Conservation (phyloP, 2,113 vertebrate genomes). For the Ciconia maguari region DNA sequence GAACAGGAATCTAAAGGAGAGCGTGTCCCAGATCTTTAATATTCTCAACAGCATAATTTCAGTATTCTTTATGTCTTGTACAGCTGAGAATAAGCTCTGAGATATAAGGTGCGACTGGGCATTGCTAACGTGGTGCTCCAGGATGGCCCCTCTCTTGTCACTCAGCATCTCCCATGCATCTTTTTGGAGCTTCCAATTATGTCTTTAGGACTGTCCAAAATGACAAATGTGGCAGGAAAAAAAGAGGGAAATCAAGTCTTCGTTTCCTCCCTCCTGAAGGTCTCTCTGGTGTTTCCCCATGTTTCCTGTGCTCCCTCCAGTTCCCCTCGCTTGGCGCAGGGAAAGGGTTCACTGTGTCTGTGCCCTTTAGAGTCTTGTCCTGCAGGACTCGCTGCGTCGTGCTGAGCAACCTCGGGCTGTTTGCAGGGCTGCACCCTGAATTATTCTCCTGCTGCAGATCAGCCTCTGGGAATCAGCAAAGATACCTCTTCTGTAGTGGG, state of each 20-base stretch:
- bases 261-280: neutral
- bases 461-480: neutral
- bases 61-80: neutral
- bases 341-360: neutral
- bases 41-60: neutral
- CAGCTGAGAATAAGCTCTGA: neutral
- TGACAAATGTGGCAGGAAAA: neutral
- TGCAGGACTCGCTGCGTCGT: neutral
- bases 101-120: neutral
- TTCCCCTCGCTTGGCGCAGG: accelerated
- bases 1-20: neutral
- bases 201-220: neutral
- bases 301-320: neutral
- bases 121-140: neutral
- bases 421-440: neutral
- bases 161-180: neutral
- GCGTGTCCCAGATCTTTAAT: neutral
- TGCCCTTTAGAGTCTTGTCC: neutral
- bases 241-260: neutral
- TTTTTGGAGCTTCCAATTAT: neutral
- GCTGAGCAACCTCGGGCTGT: neutral
- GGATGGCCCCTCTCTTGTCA: neutral
- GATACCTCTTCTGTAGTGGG: neutral
- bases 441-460: neutral
- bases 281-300: neutral